phyloP scores from a whole-genome alignment of 2,113 vertebrate genomes.

The Apteryx mantelli region DNA sequence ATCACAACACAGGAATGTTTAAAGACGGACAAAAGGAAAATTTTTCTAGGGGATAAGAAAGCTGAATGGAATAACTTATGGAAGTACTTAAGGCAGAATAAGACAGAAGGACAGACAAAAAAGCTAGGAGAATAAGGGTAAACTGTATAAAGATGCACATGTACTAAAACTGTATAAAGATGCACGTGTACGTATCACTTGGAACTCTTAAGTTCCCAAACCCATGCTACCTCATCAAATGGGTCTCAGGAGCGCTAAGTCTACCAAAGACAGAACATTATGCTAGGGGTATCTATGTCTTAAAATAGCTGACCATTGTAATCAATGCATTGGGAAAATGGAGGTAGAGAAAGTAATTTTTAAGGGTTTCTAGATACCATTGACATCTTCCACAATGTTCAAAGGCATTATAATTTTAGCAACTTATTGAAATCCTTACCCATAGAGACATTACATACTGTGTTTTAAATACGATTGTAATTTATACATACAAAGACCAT shows the following conservation, averaged over 20 bases:
- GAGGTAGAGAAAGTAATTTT: background rate
- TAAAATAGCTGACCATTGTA: background rate
- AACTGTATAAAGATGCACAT: background rate
- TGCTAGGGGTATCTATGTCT: background rate
- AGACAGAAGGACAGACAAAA: background rate
- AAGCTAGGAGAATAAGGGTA: background rate
- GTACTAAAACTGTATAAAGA: background rate
- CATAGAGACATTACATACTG: background rate
- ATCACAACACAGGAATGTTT: background rate
- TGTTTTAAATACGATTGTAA: background rate
- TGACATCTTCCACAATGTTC: background rate
- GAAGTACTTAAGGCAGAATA: background rate
- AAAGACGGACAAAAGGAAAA: background rate
- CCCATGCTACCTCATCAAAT: background rate
- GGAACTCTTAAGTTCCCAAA: background rate
- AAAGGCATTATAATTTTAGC: background rate
- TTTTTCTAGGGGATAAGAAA: background rate
- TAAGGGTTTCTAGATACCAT: background rate
- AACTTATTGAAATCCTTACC: background rate
- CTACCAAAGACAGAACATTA: background rate
- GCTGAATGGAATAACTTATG: background rate
- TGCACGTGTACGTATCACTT: accelerated
- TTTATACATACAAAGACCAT: background rate
- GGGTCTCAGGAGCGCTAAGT: background rate
- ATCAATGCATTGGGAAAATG: background rate